Base-by-base conservation (phyloP, 2,797 vertebrate species). In the Syncerus caffer region DNA sequence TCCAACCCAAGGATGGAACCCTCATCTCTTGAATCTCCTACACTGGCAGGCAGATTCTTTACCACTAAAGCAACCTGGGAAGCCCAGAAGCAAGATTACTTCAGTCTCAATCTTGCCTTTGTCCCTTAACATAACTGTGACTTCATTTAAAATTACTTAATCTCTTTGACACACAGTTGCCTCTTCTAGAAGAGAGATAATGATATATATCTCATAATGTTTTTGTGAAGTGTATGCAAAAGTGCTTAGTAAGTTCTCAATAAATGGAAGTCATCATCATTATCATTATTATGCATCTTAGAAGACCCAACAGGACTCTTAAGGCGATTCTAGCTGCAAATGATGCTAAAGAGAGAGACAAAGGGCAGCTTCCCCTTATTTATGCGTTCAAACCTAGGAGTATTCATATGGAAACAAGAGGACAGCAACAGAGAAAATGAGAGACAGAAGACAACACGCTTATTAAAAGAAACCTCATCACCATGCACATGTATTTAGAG, bases 161-260 rank as follows among this genome's bases (percentile, higher is more conserved):
- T 84, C 31, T 91, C 90, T 82, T 6, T 29, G 38, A 88, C 60
- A 13, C 10, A 84, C 31, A 57, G 62, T 57, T 95, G 47, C 23
- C 7, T 84, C 29, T 85, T 74, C 27, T 57, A 31, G 83, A 60
- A 90, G 25, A 55, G 3, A 96, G 19, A 45, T 45, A 93, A 88
- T 85, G 47, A 88, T 64, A 80, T 29, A 93, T 55, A 38, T 34
- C 31, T 64, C 45, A 58, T 57, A 74, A 31, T 74, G 19, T n/a
- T 93, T 95, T 83, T 58, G 31, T 78, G n/a, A 85, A 94, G 17
- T 76, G 0, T 53, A 60, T 47, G 17, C 14, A 60, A 76, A 95
- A 96, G 34, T 95, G 19, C 67, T 96, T 88, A 79, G 38, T 89
- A 94, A 92, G 64, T 90, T 96, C 55, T 97, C 79, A n/a, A 60